phyloP scores from a whole-genome alignment of 2,113 vertebrate genomes.

The Cryptotis parvus region DNA sequence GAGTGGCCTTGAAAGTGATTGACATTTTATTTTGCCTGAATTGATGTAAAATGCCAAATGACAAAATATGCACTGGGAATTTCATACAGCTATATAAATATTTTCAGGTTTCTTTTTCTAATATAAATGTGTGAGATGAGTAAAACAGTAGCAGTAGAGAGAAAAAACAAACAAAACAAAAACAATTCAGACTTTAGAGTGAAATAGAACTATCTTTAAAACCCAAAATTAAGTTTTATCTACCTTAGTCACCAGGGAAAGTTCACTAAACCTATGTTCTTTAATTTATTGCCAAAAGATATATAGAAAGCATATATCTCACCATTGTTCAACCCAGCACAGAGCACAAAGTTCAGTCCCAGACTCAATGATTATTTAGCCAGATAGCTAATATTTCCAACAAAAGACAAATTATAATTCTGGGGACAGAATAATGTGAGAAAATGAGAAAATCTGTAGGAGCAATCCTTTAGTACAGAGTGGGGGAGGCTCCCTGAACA shows the following conservation, averaged over 20 bases:
- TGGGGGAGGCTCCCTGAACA: neutral
- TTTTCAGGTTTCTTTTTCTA: neutral
- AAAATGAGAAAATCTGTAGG: neutral
- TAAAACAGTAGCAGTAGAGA: neutral
- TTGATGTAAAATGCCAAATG: slow-evolving; percentile 67
- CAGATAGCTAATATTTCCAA: slow-evolving; percentile 6
- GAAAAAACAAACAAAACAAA: neutral
- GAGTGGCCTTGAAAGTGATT: slow-evolving; percentile 66
- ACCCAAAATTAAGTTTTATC: neutral
- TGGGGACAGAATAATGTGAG: neutral
- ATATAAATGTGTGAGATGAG: slow-evolving; percentile 6
- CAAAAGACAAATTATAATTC: neutral
- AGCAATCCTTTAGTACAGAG: too few relatives aligned
- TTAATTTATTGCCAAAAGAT: neutral
- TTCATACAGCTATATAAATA: slow-evolving; percentile 12
- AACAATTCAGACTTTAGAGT: neutral
- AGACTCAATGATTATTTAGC: neutral
- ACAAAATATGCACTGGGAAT: slow-evolving; percentile 56
- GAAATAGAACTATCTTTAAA: neutral
- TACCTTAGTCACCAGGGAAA: neutral
- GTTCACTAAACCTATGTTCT: neutral
- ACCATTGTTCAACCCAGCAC: neutral
- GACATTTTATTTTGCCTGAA: slow-evolving; percentile 75
- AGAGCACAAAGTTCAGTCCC: neutral
- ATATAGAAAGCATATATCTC: neutral